Conservation (phyloP, 2,797 vertebrate species). For the Macropus fuliginosus region DNA sequence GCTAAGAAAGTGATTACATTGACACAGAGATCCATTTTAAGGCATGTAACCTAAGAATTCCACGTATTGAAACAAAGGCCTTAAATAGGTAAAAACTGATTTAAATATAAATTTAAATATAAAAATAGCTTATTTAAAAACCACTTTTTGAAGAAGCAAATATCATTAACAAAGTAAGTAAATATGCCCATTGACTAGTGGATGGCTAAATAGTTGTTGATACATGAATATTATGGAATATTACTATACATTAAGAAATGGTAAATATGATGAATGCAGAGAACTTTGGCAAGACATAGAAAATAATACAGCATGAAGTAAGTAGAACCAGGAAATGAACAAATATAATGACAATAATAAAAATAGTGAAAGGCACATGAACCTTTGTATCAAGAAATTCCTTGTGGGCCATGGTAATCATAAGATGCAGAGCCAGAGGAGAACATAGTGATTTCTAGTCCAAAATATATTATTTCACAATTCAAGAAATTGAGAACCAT, state of each 20-base stretch:
- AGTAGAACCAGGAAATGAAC: background rate
- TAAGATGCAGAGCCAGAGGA: background rate
- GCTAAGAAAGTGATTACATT: background rate
- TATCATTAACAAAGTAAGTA: background rate
- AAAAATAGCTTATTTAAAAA: background rate
- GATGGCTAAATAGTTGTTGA: background rate
- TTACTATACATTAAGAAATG: background rate
- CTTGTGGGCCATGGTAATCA: background rate
- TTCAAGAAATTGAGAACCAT: background rate
- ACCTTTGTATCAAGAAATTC: background rate
- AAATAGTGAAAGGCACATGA: background rate
- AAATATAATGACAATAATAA: background rate
- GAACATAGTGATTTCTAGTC: background rate
- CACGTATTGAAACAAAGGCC: background rate
- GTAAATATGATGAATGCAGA: background rate
- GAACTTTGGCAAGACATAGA: background rate
- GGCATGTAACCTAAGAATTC: background rate
- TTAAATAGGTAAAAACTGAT: background rate
- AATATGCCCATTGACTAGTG: background rate
- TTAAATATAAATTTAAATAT: too few species aligned
- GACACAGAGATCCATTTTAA: background rate
- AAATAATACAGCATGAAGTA: background rate
- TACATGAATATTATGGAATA: background rate
- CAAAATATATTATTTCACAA: background rate
- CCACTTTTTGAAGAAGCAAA: background rate